phyloP scores from a whole-genome alignment of 2,797 vertebrate genomes.

The Melanotaenia nigrans region DNA sequence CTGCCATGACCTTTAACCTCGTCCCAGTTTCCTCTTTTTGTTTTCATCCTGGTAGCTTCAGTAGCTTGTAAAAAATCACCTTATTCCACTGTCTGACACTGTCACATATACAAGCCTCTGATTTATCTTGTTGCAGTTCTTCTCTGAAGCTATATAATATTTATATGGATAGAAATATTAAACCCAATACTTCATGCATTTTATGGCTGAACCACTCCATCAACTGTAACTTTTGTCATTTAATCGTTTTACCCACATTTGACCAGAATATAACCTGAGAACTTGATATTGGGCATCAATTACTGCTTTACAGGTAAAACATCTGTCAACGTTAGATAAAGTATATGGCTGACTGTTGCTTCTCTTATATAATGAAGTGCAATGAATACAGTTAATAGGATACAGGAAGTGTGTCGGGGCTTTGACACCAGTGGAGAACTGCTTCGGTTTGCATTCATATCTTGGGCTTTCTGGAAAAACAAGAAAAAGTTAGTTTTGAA shows the following conservation, averaged over 20 bases:
- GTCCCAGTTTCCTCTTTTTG: neutral
- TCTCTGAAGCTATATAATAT: conserved; percentile 6
- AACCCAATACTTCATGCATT: neutral
- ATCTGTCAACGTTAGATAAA: neutral
- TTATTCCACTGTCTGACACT: conserved; percentile 4
- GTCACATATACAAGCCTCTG: conserved; percentile 8
- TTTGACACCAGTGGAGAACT: neutral
- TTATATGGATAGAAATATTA: conserved; percentile 9
- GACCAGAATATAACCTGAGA: neutral
- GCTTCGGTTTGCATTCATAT: neutral
- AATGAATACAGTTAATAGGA: neutral
- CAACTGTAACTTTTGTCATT: neutral
- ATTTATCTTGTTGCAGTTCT: conserved; percentile 2
- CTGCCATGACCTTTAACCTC: neutral
- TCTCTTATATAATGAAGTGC: neutral
- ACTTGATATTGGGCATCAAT: neutral
- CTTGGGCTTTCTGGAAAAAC: neutral
- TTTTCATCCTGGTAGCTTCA: conserved; percentile 5
- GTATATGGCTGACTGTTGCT: neutral
- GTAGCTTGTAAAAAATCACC: conserved; percentile 4
- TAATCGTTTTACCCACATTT: neutral
- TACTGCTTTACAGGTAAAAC: neutral
- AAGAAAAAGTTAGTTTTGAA: neutral
- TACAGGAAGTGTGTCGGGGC: neutral
- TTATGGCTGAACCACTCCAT: neutral